Percentiles rank a stretch among this genome's conserved stretches.
These are phyloP conservation scores for Callosobruchus maculatus DNA, from an alignment of 2,888 invertebrate genomes.

Conservation along the genomic window DNA sequence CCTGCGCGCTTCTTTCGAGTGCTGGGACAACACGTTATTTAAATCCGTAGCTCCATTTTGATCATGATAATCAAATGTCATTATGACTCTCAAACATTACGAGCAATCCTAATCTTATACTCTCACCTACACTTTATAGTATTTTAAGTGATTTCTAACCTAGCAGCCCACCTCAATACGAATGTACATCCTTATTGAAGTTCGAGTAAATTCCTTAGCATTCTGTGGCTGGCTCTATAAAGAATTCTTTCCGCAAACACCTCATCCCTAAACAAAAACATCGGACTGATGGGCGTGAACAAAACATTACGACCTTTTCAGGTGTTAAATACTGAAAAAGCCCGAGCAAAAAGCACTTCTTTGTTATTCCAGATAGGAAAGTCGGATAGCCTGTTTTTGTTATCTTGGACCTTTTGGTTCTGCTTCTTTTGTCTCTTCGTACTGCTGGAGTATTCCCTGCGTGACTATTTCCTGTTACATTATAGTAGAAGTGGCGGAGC, in stretches of 20 bases:
- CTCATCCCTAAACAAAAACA: conserved; percentile 1
- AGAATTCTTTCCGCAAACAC: not conserved
- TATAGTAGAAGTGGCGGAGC: not conserved
- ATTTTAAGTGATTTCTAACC: too few relatives aligned
- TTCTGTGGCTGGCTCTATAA: not conserved
- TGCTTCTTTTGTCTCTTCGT: not conserved
- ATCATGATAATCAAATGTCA: too few relatives aligned
- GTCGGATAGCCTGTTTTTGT: not conserved
- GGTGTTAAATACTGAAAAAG: not conserved
- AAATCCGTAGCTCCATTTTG: too few relatives aligned
- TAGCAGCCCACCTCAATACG: too few relatives aligned
- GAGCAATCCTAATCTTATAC: too few relatives aligned
- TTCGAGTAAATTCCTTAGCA: too few relatives aligned
- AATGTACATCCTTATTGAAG: too few relatives aligned
- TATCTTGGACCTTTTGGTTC: not conserved
- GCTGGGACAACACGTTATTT: too few relatives aligned
- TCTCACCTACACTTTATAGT: too few relatives aligned
- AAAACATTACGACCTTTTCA: not conserved
- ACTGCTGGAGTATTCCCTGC: not conserved
- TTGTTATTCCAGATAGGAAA: not conserved
- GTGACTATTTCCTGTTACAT: not conserved
- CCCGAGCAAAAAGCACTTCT: not conserved
- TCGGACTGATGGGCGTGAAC: not conserved
- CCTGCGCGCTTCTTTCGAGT: too few relatives aligned
- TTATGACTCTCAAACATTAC: too few relatives aligned